These are phyloP conservation scores for Dufourea novaeangliae DNA, from an alignment of 1,140 invertebrate genomes.

Conservation along the genomic window DNA sequence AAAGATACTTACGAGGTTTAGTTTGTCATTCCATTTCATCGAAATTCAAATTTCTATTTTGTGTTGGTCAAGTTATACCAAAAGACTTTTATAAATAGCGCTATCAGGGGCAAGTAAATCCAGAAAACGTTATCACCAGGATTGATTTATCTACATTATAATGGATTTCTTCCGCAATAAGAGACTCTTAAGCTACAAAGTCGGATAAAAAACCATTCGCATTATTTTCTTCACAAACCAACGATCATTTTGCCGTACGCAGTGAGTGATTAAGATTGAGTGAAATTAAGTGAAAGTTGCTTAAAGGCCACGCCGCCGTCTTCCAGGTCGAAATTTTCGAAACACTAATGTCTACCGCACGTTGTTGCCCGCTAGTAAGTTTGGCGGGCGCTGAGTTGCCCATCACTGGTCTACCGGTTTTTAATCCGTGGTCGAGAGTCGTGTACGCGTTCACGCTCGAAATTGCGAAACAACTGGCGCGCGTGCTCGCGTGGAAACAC, in stretches of 20 bases:
- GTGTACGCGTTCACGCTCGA: background rate
- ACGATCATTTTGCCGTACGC: background rate
- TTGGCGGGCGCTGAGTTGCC: too few species aligned
- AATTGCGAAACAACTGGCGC: conserved; percentile 19
- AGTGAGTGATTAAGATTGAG: background rate
- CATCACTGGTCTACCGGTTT: too few species aligned
- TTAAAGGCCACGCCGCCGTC: conserved; percentile 10
- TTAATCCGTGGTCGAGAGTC: conserved; percentile 1
- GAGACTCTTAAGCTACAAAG: too few species aligned
- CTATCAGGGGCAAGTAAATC: background rate
- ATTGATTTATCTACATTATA: background rate
- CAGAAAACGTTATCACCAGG: background rate
- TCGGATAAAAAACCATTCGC: too few species aligned
- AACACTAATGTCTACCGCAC: conserved; percentile 10
- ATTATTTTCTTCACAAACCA: background rate
- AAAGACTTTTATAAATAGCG: too few species aligned
- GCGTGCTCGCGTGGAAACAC: too few species aligned
- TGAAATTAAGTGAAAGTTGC: conserved; percentile 30
- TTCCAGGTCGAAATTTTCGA: background rate
- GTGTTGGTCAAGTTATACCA: too few species aligned
- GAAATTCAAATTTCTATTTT: background rate
- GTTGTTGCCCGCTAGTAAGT: too few species aligned
- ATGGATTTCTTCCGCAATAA: conserved; percentile 9
- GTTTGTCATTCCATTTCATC: too few species aligned
- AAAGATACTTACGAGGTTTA: too few species aligned